Evolutionary conservation across 2,113 vertebrate species (phyloP).

Genomic region (Alethe diademata): DNA sequence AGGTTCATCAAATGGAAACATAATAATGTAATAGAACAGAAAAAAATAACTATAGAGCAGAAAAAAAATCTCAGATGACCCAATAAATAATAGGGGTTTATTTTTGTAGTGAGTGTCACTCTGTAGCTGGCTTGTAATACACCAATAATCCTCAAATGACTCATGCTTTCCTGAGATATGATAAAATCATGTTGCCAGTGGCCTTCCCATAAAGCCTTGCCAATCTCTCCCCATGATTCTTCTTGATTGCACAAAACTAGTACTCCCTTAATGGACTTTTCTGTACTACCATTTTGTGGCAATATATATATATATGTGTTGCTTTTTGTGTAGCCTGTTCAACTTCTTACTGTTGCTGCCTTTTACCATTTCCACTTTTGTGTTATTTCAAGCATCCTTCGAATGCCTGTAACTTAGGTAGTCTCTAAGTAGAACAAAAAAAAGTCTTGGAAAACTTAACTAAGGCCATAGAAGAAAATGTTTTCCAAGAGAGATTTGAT

Average conservation of each 20-base stretch:
- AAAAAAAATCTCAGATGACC: not conserved
- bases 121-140: not conserved
- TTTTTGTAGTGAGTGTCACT: not conserved
- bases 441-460: not conserved
- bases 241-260: not conserved
- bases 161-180: not conserved
- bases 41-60: not conserved
- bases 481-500: not conserved
- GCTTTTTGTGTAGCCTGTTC: not conserved
- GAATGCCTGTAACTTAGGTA: not conserved
- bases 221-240: not conserved
- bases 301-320: not conserved
- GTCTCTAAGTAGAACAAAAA: not conserved
- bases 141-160: not conserved
- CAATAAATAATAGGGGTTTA: fast-evolving
- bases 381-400: not conserved
- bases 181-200: not conserved
- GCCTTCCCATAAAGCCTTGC: not conserved
- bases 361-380: not conserved
- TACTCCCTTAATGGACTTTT: not conserved
- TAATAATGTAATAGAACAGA: not conserved
- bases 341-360: not conserved
- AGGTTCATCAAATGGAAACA: not conserved
- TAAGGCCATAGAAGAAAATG: not conserved
- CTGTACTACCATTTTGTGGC: not conserved